phyloP scores from a whole-genome alignment of 2,113 vertebrate species.

The Brienomyrus longianalis region DNA sequence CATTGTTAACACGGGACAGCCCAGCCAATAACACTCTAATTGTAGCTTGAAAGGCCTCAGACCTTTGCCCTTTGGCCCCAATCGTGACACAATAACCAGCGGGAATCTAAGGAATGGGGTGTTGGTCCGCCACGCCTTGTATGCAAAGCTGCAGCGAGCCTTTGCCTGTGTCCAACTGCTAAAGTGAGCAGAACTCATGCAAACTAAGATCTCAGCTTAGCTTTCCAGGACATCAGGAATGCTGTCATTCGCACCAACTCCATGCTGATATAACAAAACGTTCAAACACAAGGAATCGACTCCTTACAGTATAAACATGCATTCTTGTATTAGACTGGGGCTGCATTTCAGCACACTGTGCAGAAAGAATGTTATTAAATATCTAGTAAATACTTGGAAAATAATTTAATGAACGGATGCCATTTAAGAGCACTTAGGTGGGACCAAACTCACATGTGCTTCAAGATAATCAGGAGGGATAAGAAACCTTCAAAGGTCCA shows the following conservation, averaged over 20 bases:
- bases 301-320: not conserved
- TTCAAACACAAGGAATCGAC: not conserved
- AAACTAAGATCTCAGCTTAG: not conserved
- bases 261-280: not conserved
- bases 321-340: not conserved
- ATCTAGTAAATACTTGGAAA: not conserved
- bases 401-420: not conserved
- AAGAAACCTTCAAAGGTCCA: not conserved
- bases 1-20: not conserved
- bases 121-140: not conserved
- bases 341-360: not conserved
- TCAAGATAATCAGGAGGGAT: not conserved
- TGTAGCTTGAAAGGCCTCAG: not conserved
- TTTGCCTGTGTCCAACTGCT: not conserved
- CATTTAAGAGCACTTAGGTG: not conserved
- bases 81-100: not conserved
- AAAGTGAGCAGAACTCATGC: not conserved
- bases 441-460: not conserved
- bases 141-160: not conserved
- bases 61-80: not conserved
- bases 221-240: not conserved
- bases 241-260: not conserved
- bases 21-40: not conserved
- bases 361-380: not conserved
- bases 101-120: conserved; percentile 15